These are phyloP conservation scores for Clarias pachynema DNA, from an alignment of 2,797 vertebrate genomes.

Conservation along the genomic window DNA sequence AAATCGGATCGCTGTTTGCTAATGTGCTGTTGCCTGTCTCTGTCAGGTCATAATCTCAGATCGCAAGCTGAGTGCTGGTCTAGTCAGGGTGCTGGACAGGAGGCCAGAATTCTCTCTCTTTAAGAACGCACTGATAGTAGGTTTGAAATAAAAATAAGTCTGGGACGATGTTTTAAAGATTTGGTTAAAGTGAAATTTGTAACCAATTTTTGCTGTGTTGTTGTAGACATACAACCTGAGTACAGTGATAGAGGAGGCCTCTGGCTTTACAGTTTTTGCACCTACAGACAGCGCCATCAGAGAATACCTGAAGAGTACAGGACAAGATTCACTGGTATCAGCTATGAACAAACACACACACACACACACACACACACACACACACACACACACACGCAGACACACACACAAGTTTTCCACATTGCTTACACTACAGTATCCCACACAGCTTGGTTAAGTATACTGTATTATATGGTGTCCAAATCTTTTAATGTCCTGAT, in stretches of 20 bases:
- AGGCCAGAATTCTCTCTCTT: constrained; percentile 87
- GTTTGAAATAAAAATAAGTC: constrained; percentile 45
- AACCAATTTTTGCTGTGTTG: background rate
- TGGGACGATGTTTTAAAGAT: background rate
- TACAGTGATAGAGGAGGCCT: constrained; percentile 72
- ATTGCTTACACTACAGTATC: too few species aligned
- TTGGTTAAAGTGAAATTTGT: background rate
- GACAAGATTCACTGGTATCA: constrained; percentile 75
- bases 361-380: background rate
- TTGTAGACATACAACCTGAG: constrained; percentile 83
- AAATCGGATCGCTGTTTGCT: background rate
- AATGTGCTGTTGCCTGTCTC: background rate
- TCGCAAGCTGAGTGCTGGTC: constrained; percentile 68
- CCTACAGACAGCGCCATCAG: constrained; percentile 82
- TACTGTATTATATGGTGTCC: too few species aligned
- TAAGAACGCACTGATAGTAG: constrained; percentile 79
- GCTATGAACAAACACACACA: background rate
- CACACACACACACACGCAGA: background rate
- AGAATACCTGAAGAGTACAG: constrained; percentile 76
- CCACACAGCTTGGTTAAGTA: too few species aligned
- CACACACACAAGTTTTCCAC: background rate
- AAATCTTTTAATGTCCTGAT: too few species aligned
- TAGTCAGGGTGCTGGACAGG: constrained; percentile 81
- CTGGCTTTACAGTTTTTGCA: constrained; percentile 85
- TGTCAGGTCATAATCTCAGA: constrained; percentile 84